phyloP scores from a whole-genome alignment of 2,888 invertebrate species.

The Acronicta psi region DNA sequence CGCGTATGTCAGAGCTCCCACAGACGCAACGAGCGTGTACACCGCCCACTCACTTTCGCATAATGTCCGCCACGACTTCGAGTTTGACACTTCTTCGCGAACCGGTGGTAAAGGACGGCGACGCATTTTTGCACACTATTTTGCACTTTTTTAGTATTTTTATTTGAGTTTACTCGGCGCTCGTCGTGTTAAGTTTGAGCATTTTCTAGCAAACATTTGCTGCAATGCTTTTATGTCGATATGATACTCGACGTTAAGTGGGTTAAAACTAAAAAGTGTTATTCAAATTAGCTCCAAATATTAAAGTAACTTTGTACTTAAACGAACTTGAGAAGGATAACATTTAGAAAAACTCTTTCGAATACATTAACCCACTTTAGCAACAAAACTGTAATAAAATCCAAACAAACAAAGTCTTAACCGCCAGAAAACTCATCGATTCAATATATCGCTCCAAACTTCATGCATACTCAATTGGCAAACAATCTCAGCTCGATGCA shows the following conservation, averaged over 20 bases:
- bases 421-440: constrained; percentile 62
- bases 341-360: constrained; percentile 31
- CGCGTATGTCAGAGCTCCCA: constrained; percentile 91
- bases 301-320: constrained; percentile 5
- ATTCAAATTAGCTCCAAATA: constrained; percentile 1
- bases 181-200: background rate
- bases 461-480: constrained; percentile 75
- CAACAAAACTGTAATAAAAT: constrained; percentile 48
- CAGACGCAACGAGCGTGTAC: constrained; percentile 90
- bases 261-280: constrained; percentile 1
- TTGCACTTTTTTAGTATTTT: constrained; percentile 13
- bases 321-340: constrained; percentile 14
- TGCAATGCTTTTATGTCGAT: background rate
- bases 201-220: constrained; percentile 11
- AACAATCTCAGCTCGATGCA: constrained; percentile 63
- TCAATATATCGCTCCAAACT: constrained; percentile 66
- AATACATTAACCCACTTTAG: constrained; percentile 54
- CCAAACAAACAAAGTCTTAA: constrained; percentile 57
- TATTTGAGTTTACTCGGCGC: constrained; percentile 20
- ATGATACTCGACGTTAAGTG: constrained; percentile 3
- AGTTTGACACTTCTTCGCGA: constrained; percentile 78
- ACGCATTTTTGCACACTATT: constrained; percentile 76
- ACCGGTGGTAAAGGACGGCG: constrained; percentile 83
- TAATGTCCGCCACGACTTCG: constrained; percentile 71
- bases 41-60: constrained; percentile 89